Conservation (phyloP, 2,113 vertebrate species). For the Sciurus niger region DNA sequence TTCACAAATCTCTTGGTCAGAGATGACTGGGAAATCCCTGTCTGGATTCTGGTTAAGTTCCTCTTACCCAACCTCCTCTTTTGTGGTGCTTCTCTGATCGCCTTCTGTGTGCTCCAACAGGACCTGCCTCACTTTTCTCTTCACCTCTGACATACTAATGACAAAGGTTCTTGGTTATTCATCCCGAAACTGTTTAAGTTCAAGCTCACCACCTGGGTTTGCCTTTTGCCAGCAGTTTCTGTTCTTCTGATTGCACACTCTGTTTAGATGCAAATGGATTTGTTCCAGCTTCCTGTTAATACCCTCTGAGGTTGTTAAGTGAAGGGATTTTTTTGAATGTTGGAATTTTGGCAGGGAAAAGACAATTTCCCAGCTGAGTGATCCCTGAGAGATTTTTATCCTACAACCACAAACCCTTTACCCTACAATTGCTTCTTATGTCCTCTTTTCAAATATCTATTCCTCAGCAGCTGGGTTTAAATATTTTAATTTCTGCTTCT, state of each 20-base stretch:
- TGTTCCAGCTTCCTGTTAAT: constrained; percentile 17
- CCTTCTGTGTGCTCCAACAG: not conserved
- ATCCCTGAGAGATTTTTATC: not conserved
- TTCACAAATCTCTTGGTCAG: not conserved
- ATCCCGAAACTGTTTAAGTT: not conserved
- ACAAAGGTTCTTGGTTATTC: not conserved
- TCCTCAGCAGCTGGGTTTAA: not conserved
- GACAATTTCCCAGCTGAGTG: not conserved
- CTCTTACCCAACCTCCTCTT: not conserved
- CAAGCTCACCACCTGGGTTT: not conserved
- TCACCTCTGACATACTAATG: not conserved
- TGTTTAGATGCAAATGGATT: not conserved
- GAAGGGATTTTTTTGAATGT: not conserved
- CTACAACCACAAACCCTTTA: not conserved
- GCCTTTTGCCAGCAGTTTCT: constrained; percentile 6
- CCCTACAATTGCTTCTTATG: not conserved
- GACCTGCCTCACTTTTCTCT: not conserved
- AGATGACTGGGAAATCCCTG: not conserved
- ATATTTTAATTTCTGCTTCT: not conserved
- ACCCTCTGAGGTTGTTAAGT: not conserved
- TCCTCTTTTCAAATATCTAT: not conserved
- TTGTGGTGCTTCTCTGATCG: not conserved
- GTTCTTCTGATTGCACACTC: not conserved
- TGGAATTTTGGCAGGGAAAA: not conserved
- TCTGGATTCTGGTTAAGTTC: not conserved